Conservation (phyloP, 2,888 invertebrate species). For the Limnephilus lunatus region DNA sequence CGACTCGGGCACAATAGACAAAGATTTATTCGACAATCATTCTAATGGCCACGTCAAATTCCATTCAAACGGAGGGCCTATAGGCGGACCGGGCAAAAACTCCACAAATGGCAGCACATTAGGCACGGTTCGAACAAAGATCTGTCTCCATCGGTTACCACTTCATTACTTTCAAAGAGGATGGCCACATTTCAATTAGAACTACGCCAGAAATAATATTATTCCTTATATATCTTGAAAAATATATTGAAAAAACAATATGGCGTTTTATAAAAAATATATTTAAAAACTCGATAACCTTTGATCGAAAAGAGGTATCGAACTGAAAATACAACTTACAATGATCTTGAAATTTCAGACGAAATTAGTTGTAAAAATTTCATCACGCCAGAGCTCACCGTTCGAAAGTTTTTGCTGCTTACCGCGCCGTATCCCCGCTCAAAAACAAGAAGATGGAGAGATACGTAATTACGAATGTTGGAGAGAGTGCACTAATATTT, state of each 20-base stretch:
- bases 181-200: background rate
- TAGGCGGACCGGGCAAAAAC: background rate
- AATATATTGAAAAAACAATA: too few relatives aligned
- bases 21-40: conserved; percentile 50
- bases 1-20: conserved; percentile 26
- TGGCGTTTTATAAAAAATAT: background rate
- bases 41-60: conserved; percentile 41
- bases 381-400: background rate
- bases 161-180: background rate
- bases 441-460: too few relatives aligned
- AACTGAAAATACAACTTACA: background rate
- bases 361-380: background rate
- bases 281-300: background rate
- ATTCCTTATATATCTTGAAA: too few relatives aligned
- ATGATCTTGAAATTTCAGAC: background rate
- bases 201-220: background rate
- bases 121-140: background rate
- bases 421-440: too few relatives aligned
- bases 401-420: background rate
- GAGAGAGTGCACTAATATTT: too few relatives aligned
- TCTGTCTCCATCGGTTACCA: background rate
- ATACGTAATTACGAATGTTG: too few relatives aligned
- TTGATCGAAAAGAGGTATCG: background rate
- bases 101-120: background rate
- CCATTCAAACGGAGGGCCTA: background rate